phyloP scores from a whole-genome alignment of 2,113 vertebrate species.

The Ascaphus truei region DNA sequence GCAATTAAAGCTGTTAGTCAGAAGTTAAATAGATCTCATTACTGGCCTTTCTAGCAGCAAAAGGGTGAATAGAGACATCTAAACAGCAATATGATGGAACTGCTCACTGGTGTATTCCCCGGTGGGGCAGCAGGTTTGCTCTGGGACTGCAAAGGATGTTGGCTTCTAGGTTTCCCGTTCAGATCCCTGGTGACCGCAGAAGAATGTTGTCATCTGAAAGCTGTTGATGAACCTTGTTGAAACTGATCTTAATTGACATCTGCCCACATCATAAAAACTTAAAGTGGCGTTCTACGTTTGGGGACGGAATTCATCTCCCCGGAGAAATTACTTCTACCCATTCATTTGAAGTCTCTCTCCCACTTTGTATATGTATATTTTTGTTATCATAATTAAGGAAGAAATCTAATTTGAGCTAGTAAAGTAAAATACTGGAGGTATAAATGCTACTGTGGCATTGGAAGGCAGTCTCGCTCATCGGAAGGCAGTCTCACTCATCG shows the following conservation, averaged over 20 bases:
- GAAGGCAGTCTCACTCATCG: too few relatives aligned
- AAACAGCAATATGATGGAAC: background rate
- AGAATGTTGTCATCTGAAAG: slow-evolving; percentile 30
- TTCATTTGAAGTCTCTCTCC: too few relatives aligned
- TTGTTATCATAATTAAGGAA: too few relatives aligned
- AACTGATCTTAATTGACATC: slow-evolving; percentile 17
- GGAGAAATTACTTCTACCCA: background rate
- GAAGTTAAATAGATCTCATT: too few relatives aligned
- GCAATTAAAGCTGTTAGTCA: too few relatives aligned
- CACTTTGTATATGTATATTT: too few relatives aligned
- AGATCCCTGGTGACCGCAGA: slow-evolving; percentile 5
- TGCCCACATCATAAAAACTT: slow-evolving; percentile 17
- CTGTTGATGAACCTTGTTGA: slow-evolving; percentile 13
- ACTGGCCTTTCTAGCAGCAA: background rate
- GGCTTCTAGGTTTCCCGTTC: slow-evolving; percentile 6
- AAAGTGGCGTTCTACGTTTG: background rate
- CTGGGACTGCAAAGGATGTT: slow-evolving; percentile 3
- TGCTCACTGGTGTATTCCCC: background rate
- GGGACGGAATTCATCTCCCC: background rate
- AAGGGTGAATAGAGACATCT: slow-evolving; percentile 26
- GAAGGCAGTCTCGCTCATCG: too few relatives aligned
- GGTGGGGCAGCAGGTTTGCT: background rate
- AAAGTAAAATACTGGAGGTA: too few relatives aligned
- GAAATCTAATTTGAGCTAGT: too few relatives aligned
- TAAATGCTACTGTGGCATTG: too few relatives aligned